Base-by-base conservation (phyloP, 1,140 invertebrate genomes). In the Onthophagus taurus region DNA sequence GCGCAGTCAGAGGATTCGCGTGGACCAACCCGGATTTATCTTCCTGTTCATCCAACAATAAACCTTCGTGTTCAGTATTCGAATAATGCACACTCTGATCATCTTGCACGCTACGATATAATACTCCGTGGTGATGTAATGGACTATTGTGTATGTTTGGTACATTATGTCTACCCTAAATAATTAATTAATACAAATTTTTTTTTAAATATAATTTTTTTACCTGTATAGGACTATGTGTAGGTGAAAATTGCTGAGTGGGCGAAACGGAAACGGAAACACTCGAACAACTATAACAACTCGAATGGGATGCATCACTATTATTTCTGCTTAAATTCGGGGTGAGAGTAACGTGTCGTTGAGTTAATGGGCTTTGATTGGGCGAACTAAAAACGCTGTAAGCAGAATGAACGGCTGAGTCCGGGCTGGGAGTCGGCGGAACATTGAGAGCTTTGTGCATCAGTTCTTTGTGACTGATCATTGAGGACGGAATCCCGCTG, bases 301-400 rank as follows among this genome's bases (percentile, higher is more conserved):
- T 74, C 47, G 77, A 79, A 56, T 89, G 85, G 31, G 87, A 90
- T 1, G 89, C 89, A 56, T 92, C 89, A 42, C 85, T 89, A 66
- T 91, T 92, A 65, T 90, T 91, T 19, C 89, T 84, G 85, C 49
- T 91, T 66, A 9, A 83, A 84, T 60, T 63, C 13, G 88, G 87
- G 17, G 86, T 90, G 46, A 86, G 72, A 9, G 75, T 73, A 36
- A 77, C 72, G 58, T 89, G 87, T 3, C 86, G 72, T n/a, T 85
- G 83, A 8, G 85, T 85, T 6, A 88, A 75, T 2, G 87, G 88
- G 55, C 81, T 85, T 51, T 89, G 87, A 42, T 83, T 89, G 14
- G 86, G 89, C 45, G 83, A 89, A 64, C 77, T 80, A 60, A 80
- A 80, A 13, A 81, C 77, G 48, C 76, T 79, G 58, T 89, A 90